phyloP scores from a whole-genome alignment of 2,113 vertebrate genomes.

The Elephantulus edwardii region DNA sequence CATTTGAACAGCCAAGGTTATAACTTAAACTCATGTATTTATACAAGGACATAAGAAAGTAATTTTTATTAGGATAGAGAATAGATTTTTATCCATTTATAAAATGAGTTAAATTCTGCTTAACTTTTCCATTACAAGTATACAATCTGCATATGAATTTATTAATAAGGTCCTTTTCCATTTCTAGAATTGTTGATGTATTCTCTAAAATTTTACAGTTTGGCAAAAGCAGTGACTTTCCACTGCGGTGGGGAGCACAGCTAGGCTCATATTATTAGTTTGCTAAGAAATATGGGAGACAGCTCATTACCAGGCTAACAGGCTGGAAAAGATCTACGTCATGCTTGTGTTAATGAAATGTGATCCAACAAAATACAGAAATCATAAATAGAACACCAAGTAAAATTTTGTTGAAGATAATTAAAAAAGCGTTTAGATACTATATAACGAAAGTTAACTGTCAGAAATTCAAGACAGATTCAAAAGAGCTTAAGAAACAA shows the following conservation, averaged over 20 bases:
- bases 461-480: too few species aligned
- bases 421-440: too few species aligned
- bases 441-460: too few species aligned
- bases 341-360: too few species aligned
- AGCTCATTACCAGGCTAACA: too few species aligned
- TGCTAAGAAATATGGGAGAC: too few species aligned
- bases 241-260: background rate
- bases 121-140: background rate
- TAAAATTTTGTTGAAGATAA: too few species aligned
- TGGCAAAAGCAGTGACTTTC: background rate
- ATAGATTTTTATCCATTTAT: background rate
- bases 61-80: background rate
- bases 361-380: too few species aligned
- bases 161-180: background rate
- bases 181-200: background rate
- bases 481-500: too few species aligned
- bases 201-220: background rate
- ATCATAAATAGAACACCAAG: too few species aligned
- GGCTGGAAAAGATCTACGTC: too few species aligned
- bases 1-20: background rate
- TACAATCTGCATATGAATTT: background rate
- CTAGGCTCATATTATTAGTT: too few species aligned
- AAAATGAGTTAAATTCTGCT: background rate
- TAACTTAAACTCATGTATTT: background rate
- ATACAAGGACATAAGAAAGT: background rate